Evolutionary conservation across 2,888 invertebrate genomes (phyloP), one percentile per base, ranked within the genome.

Genomic region (Netelia virgata): DNA sequence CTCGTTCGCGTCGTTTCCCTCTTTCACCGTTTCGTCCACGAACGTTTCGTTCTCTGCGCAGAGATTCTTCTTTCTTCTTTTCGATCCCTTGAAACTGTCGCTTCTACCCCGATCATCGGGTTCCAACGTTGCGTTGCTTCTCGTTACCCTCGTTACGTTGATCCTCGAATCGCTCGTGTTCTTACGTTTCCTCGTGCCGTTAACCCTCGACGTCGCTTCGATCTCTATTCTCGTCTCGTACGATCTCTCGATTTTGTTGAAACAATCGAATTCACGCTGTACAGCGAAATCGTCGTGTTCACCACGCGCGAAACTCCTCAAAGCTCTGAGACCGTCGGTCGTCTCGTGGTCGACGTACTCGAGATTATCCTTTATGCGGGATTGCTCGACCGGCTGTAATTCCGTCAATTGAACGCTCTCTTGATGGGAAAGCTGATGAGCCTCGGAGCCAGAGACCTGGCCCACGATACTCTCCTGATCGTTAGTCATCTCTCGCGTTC

Each of bases 331-430:
- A 0, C 92, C 93, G 53, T 93, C 93, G 0, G 92, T 92, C 1
- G 88, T 88, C 18, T 89, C 88, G 6, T 86, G 81, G 64, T 91
- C 90, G 20, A 88, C 88, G 59, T 89, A 88, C 59, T 86, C 84
- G 3, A 74, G 73, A 47, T 85, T 87, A 28, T 90, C 89, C 14
- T 88, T 86, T 11, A 93, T 91, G 6, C 91, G 82, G 6, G 92
- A 93, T 28, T 92, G 92, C 57, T 92, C 90, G 5, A 93, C 93
- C 11, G 93, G 93, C 14, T 90, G 83, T 18, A 93, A 81, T 83
- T 93, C 93, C 20, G 93, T 93, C 20, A 93, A 83, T 23, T 93
- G 90, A 18, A 93, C 86, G 47, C 83, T 87, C 43, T 93, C 93
- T 50, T 91, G 92, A 53, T 89, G 91, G 9, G 70, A 18, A 9